Percentiles rank a stretch among this genome's conserved stretches.
Evolutionary conservation across 2,113 vertebrate genomes (phyloP).

Genomic region (Pardalotus punctatus): DNA sequence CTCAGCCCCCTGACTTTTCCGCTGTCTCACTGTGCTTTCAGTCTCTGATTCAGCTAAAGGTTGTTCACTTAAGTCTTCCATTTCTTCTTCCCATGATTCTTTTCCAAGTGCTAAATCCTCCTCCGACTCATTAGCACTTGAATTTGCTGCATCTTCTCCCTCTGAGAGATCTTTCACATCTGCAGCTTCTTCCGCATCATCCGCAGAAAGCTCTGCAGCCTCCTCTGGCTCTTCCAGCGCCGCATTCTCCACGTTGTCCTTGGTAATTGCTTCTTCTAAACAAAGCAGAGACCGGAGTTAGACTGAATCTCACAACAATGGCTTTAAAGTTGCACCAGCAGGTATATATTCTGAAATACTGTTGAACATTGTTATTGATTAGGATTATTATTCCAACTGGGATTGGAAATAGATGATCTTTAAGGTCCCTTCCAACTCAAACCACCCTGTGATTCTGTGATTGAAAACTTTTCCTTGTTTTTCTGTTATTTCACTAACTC

Average conservation of each 20-base stretch:
- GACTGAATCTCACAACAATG: not conserved
- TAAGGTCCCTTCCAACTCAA: not conserved
- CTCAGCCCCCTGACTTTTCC: conserved; percentile 66
- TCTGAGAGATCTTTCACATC: conserved; percentile 64
- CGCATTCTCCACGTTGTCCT: conserved; percentile 56
- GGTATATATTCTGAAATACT: not conserved
- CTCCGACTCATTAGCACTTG: conserved; percentile 40
- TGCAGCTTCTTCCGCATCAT: conserved; percentile 14
- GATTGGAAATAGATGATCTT: not conserved
- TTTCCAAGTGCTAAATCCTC: conserved; percentile 69
- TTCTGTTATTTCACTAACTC: not conserved
- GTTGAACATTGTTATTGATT: fast-evolving
- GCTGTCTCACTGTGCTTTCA: conserved; percentile 75
- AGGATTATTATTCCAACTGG: not conserved
- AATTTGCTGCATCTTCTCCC: conserved; percentile 47
- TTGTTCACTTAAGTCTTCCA: not conserved
- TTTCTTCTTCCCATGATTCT: conserved; percentile 38
- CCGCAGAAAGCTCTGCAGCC: conserved; percentile 24
- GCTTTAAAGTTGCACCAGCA: not conserved
- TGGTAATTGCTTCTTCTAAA: conserved; percentile 58
- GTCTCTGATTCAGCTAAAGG: conserved; percentile 4
- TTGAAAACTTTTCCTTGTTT: not conserved
- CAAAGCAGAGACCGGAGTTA: not conserved
- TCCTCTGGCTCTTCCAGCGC: conserved; percentile 33
- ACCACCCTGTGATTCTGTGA: not conserved